These are phyloP conservation scores for Ptychobarbus kaznakovi DNA, from an alignment of 2,797 vertebrate species.

Conservation along the genomic window DNA sequence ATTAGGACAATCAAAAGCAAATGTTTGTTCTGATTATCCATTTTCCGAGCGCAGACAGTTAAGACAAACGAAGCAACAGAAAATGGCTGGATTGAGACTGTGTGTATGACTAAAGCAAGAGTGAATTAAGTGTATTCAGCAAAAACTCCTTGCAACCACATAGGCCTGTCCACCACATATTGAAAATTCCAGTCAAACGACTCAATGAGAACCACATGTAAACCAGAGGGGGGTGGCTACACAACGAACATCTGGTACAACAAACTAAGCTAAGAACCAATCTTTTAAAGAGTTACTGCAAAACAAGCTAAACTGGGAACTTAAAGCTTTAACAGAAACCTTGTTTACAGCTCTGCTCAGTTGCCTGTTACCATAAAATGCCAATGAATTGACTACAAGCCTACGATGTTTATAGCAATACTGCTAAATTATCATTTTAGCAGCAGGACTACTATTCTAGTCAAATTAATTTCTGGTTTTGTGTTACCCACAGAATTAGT, in stretches of 20 bases:
- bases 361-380: neutral
- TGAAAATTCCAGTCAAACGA: conserved; percentile 64
- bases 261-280: conserved; percentile 9
- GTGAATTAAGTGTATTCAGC: conserved; percentile 36
- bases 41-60: neutral
- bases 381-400: neutral
- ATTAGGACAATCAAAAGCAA: neutral
- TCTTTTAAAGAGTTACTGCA: conserved; percentile 1
- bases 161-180: conserved; percentile 46
- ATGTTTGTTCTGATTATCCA: neutral
- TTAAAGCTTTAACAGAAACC: neutral
- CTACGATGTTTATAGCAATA: neutral
- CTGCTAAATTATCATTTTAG: neutral
- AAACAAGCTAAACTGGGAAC: neutral
- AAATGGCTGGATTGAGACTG: neutral
- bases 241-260: conserved; percentile 33
- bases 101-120: conserved; percentile 13
- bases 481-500: neutral
- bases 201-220: conserved; percentile 70
- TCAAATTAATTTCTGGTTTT: neutral
- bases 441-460: neutral
- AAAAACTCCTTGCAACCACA: conserved; percentile 42
- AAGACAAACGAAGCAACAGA: neutral
- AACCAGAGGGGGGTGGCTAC: conserved; percentile 40
- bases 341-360: neutral